Conservation (phyloP, 1,140 invertebrate species). For the Drosophila bocqueti region DNA sequence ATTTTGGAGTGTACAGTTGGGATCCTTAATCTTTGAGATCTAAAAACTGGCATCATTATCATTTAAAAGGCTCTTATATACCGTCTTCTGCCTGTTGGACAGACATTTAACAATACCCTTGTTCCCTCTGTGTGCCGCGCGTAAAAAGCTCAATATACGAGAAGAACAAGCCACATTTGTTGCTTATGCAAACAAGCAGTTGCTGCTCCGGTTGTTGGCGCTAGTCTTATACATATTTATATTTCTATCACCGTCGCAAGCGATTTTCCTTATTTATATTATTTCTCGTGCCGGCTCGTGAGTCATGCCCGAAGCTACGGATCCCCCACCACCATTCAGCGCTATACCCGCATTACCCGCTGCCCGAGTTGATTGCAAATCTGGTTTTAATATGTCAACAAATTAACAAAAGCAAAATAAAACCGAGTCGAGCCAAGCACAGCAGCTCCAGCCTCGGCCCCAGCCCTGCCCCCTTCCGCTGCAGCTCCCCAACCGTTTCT, state of each 20-base stretch:
- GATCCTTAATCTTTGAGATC: background rate
- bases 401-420: slow-evolving; percentile 69
- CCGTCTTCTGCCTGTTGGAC: background rate
- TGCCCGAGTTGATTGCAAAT: slow-evolving; percentile 78
- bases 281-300: slow-evolving; percentile 71
- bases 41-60: background rate
- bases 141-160: slow-evolving; percentile 1
- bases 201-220: slow-evolving; percentile 28
- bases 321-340: slow-evolving; percentile 8
- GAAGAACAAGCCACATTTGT: slow-evolving; percentile 37
- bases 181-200: slow-evolving; percentile 75
- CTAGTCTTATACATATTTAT: slow-evolving; percentile 50
- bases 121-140: background rate
- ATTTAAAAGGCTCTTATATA: background rate
- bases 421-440: slow-evolving; percentile 44
- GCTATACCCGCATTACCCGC: slow-evolving; percentile 30
- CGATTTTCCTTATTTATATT: slow-evolving; percentile 75
- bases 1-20: no score
- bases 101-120: background rate
- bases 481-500: slow-evolving; percentile 26
- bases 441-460: slow-evolving; percentile 17
- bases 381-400: slow-evolving; percentile 83
- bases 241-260: slow-evolving; percentile 55
- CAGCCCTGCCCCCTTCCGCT: background rate
- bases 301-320: slow-evolving; percentile 58